Conservation (phyloP, 23 tunicate species). For the Trididemnum nubilum region DNA sequence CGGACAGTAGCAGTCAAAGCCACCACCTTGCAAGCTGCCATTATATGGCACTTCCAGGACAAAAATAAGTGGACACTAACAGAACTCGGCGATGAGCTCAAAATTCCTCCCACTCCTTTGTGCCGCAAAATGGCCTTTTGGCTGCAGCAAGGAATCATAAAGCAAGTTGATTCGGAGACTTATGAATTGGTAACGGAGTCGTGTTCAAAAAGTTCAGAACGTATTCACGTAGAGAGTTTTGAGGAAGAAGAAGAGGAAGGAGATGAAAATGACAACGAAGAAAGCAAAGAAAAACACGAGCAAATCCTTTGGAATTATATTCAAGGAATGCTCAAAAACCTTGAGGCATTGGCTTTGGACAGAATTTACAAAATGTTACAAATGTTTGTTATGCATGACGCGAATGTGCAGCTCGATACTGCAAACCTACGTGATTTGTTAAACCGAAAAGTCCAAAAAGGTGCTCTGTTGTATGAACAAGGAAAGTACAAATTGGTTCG, state of each 20-base stretch:
- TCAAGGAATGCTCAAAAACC: slow-evolving; percentile 85
- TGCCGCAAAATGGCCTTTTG: slow-evolving; percentile 74
- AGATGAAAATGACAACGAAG: slow-evolving; percentile 38
- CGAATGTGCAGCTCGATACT: slow-evolving; percentile 53
- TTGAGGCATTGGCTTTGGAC: slow-evolving; percentile 75
- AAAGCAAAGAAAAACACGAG: slow-evolving; percentile 50
- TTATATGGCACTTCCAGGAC: slow-evolving; percentile 63
- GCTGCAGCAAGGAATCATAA: slow-evolving; percentile 89
- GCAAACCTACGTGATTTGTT: slow-evolving; percentile 38
- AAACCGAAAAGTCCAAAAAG: slow-evolving; percentile 50
- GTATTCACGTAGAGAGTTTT: not conserved
- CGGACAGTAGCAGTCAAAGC: slow-evolving; percentile 47
- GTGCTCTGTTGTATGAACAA: slow-evolving; percentile 37
- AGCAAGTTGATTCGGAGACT: slow-evolving; percentile 39
- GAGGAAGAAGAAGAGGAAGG: slow-evolving; percentile 71
- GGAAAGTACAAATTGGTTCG: slow-evolving; percentile 59
- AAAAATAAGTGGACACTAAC: slow-evolving; percentile 63
- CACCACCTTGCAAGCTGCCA: slow-evolving; percentile 70
- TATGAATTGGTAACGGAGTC: slow-evolving; percentile 7
- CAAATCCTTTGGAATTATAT: slow-evolving; percentile 82
- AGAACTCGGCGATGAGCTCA: slow-evolving; percentile 53
- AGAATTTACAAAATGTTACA: slow-evolving; percentile 84
- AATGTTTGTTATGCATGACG: slow-evolving; percentile 81
- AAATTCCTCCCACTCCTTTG: slow-evolving; percentile 62
- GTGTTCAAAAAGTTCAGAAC: not conserved